Base-by-base conservation (phyloP, 1,140 invertebrate species). In the Bicyclus anynana region DNA sequence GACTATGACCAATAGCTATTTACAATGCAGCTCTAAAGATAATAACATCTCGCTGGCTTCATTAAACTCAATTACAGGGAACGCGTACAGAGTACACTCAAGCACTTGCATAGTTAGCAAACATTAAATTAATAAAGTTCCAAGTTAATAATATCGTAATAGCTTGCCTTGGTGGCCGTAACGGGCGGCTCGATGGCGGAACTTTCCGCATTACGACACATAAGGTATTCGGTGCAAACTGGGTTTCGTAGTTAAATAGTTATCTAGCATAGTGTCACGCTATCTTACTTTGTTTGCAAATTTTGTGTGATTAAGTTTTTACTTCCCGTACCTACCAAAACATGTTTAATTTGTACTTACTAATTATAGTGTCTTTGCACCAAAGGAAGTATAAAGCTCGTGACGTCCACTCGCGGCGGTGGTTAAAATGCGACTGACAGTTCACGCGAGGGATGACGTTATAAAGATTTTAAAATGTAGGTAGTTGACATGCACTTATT, bases 91-190 rank as follows among this genome's bases (percentile, higher is more conserved):
- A 38, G 58, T 44, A 51, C 53, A 57, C 47, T 49, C 27, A 57
- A 57, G 35, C 50, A 47, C 55, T 52, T 49, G 53, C 55, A 52
- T 59, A 62, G 52, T 67, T 59, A 35, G 54, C 42, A 38, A 66
- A 66, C 52, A 58, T 59, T 62, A 62, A 62, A 66, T 66, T 66
- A 62, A 66, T 66, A 66, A 66, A 66, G 59, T 66, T 66, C 52
- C 37, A 55, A 66, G 55, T 66, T 58, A 59, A 67, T 67, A 62
- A 67, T 67, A 62, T 58, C 56, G 49, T 62, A 59, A 59, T 50
- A 56, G 60, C 55, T 53, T 59, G 49, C 56, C 42, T 67, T 47
- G 55, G 52, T 53, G 64, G 53, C 48, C 48, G 53, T 62, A 59
- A 62, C 55, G 52, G n/a, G 64, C 56, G 54, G 60, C 21, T 58